Percentiles rank a stretch among this genome's conserved stretches.
phyloP scores from a whole-genome alignment of 1,140 invertebrate species.

The Papilio aristodemus region DNA sequence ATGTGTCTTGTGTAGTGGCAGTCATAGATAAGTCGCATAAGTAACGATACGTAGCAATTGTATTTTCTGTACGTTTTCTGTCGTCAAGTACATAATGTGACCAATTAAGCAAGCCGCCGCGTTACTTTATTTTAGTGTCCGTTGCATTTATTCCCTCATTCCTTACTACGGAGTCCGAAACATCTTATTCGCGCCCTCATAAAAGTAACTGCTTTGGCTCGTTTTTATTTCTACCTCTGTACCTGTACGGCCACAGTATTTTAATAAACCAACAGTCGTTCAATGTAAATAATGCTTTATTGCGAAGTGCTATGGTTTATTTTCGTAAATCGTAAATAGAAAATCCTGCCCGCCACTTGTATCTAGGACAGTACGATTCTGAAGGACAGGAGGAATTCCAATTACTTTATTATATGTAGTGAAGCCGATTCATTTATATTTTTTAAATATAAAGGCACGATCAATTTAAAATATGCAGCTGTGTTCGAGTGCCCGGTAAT shows the following conservation, averaged over 20 bases:
- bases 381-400: constrained; percentile 77
- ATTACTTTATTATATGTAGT: constrained; percentile 75
- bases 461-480: constrained; percentile 36
- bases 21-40: no score
- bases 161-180: constrained; percentile 77
- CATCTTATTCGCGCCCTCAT: constrained; percentile 81
- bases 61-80: no score
- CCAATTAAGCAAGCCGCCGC: constrained; percentile 17
- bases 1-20: no score
- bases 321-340: constrained; percentile 34
- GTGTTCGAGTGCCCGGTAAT: constrained; percentile 13
- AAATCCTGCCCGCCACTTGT: constrained; percentile 75
- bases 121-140: constrained; percentile 45
- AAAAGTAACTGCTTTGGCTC: constrained; percentile 80
- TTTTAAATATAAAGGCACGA: constrained; percentile 29
- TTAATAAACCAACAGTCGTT: constrained; percentile 70
- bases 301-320: constrained; percentile 36
- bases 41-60: no score
- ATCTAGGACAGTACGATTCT: constrained; percentile 74
- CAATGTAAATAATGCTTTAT: constrained; percentile 47
- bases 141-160: constrained; percentile 60
- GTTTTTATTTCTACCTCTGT: constrained; percentile 79
- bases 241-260: constrained; percentile 80
- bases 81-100: no score
- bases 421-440: constrained; percentile 39